Percentiles rank a stretch among this genome's conserved stretches.
phyloP scores from a whole-genome alignment of 1,140 invertebrate species.

The Vanessa atalanta region DNA sequence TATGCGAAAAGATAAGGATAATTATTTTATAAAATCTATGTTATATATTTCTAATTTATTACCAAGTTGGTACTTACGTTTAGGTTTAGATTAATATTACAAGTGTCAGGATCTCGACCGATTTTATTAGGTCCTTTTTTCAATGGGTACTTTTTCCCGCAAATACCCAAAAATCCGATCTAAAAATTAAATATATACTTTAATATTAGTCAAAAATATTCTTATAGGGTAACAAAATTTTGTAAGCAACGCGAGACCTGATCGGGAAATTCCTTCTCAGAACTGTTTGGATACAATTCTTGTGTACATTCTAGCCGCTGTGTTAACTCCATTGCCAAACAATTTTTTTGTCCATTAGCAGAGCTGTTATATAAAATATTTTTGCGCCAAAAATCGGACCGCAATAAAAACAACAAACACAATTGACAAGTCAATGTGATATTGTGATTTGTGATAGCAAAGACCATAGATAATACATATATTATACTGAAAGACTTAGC shows the following conservation, averaged over 20 bases:
- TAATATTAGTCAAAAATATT: constrained; percentile 2
- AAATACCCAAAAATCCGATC: constrained; percentile 72
- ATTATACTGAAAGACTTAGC: no score
- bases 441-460: no score
- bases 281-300: constrained; percentile 46
- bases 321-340: constrained; percentile 62
- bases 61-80: constrained; percentile 55
- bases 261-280: constrained; percentile 50
- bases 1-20: no score
- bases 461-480: no score
- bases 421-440: no score
- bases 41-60: not conserved
- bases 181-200: constrained; percentile 38
- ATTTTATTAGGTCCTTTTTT: constrained; percentile 71
- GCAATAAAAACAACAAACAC: no score
- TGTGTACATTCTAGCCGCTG: constrained; percentile 65
- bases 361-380: not conserved
- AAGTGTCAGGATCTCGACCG: constrained; percentile 66
- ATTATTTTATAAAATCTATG: not conserved
- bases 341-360: constrained; percentile 8
- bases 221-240: not conserved
- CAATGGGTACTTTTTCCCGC: constrained; percentile 61
- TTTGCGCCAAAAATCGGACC: not conserved
- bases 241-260: constrained; percentile 50
- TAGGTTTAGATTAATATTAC: constrained; percentile 61